A percentile compares a stretch with the other conserved stretches of the same genome.
These are phyloP conservation scores for Martes martes DNA, from an alignment of 2,113 vertebrate genomes.

Conservation along the genomic window DNA sequence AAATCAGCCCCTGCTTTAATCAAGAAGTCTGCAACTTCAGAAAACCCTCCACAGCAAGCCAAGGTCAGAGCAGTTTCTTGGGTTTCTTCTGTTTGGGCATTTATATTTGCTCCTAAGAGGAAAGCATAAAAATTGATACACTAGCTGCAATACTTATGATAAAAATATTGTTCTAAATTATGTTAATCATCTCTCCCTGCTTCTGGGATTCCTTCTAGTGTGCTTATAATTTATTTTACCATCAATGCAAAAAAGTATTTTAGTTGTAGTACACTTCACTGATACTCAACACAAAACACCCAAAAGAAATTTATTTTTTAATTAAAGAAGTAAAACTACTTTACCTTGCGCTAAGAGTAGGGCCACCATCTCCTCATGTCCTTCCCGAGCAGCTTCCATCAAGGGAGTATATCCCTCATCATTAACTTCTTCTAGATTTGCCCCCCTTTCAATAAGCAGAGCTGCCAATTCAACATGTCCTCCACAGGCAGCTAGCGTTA, in stretches of 20 bases:
- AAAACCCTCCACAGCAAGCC: conserved; percentile 98
- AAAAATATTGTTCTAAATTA: background rate
- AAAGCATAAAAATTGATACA: conserved; percentile 55
- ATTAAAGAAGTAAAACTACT: conserved; percentile 15
- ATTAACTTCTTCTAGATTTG: conserved; percentile 99
- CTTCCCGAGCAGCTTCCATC: conserved; percentile 98
- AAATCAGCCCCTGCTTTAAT: conserved; percentile 99
- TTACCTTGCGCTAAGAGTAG: conserved; percentile 98
- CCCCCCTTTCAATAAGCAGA: conserved; percentile 96
- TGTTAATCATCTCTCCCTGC: conserved; percentile 15
- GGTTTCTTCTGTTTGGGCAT: conserved; percentile 98
- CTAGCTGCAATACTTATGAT: background rate
- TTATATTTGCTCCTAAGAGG: conserved; percentile 95
- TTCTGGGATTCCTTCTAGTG: background rate
- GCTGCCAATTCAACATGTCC: conserved; percentile 97
- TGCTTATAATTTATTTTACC: conserved; percentile 1
- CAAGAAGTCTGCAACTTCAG: conserved; percentile 98
- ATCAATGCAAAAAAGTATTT: background rate
- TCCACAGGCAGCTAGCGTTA: conserved; percentile 97
- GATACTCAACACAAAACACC: conserved; percentile 1
- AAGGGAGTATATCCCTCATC: conserved; percentile 99
- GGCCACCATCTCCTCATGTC: conserved; percentile 99
- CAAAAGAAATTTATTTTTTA: background rate
- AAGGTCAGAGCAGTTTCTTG: conserved; percentile 98
- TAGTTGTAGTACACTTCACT: background rate